Percentiles rank a stretch among this genome's conserved stretches.
phyloP scores from a whole-genome alignment of 2,888 invertebrate genomes.

The Lasioglossum oenotherae region DNA sequence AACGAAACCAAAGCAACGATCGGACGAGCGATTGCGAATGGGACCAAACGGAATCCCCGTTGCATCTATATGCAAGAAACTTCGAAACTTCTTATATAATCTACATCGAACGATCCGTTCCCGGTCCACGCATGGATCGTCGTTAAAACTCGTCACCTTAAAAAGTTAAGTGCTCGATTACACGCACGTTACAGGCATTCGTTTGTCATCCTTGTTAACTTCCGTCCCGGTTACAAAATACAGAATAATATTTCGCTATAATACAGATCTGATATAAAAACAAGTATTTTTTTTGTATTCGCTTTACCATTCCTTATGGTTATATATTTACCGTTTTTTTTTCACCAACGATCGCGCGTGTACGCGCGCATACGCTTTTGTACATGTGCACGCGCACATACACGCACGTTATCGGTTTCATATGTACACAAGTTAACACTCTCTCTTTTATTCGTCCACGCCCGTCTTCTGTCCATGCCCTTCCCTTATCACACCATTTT shows the following conservation, averaged over 20 bases:
- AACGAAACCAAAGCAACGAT: slow-evolving; percentile 38
- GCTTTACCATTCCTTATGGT: slow-evolving; percentile 78
- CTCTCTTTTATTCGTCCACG: slow-evolving; percentile 69
- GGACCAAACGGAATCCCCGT: slow-evolving; percentile 63
- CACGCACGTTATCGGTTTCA: slow-evolving; percentile 70
- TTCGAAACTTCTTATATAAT: slow-evolving; percentile 67
- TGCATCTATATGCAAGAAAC: slow-evolving; percentile 68
- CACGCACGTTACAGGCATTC: slow-evolving; percentile 70
- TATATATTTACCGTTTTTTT: slow-evolving; percentile 72
- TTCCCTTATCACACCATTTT: slow-evolving; percentile 16
- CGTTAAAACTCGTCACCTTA: slow-evolving; percentile 66
- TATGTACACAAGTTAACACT: slow-evolving; percentile 81
- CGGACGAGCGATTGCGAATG: slow-evolving; percentile 65
- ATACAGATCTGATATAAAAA: slow-evolving; percentile 84
- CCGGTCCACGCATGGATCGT: slow-evolving; percentile 63
- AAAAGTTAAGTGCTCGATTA: slow-evolving; percentile 70
- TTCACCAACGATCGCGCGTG: slow-evolving; percentile 31
- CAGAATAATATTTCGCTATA: slow-evolving; percentile 83
- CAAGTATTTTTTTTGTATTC: slow-evolving; percentile 81
- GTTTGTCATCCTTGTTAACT: slow-evolving; percentile 71
- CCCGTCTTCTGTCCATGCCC: slow-evolving; percentile 58
- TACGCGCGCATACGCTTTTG: slow-evolving; percentile 51
- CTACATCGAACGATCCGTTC: slow-evolving; percentile 59
- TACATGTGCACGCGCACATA: slow-evolving; percentile 46
- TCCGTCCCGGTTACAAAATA: slow-evolving; percentile 82